Conservation (phyloP, 2,888 invertebrate genomes). For the Abscondita cerata region DNA sequence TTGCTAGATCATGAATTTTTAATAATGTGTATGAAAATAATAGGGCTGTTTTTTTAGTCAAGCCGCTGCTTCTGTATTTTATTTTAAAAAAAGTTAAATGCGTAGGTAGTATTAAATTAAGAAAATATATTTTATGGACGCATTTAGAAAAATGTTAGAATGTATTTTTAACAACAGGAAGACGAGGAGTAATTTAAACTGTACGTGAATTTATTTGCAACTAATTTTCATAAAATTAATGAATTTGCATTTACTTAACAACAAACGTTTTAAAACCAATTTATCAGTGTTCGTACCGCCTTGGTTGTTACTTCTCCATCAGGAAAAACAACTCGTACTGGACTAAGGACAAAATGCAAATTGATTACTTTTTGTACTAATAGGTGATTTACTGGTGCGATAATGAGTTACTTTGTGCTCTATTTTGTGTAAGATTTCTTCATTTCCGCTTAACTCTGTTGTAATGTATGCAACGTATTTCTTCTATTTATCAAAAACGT, state of each 20-base stretch:
- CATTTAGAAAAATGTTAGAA: too few species aligned
- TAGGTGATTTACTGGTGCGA: constrained; percentile 22
- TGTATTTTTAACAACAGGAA: too few species aligned
- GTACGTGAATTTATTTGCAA: constrained; percentile 36
- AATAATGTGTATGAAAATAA: constrained; percentile 24
- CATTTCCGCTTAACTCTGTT: constrained; percentile 46
- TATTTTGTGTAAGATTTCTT: constrained; percentile 32
- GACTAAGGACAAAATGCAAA: constrained; percentile 5
- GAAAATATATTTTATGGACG: too few species aligned
- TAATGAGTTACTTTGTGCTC: constrained; percentile 39
- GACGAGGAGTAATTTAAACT: constrained; percentile 23
- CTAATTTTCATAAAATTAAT: constrained; percentile 35
- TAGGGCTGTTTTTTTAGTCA: too few species aligned
- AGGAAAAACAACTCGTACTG: constrained; percentile 6
- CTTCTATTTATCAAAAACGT: too few species aligned
- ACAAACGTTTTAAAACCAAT: constrained; percentile 22
- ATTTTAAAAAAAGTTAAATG: too few species aligned
- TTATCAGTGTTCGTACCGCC: constrained; percentile 20
- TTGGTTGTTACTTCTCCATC: not conserved
- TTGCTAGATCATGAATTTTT: constrained; percentile 37
- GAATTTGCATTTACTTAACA: constrained; percentile 29
- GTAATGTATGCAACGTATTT: constrained; percentile 7
- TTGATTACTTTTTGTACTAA: constrained; percentile 12
- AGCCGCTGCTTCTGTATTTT: too few species aligned
- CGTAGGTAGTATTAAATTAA: too few species aligned